Evolutionary conservation across 2,113 vertebrate species (phyloP).

Genomic region (Plecotus auritus): DNA sequence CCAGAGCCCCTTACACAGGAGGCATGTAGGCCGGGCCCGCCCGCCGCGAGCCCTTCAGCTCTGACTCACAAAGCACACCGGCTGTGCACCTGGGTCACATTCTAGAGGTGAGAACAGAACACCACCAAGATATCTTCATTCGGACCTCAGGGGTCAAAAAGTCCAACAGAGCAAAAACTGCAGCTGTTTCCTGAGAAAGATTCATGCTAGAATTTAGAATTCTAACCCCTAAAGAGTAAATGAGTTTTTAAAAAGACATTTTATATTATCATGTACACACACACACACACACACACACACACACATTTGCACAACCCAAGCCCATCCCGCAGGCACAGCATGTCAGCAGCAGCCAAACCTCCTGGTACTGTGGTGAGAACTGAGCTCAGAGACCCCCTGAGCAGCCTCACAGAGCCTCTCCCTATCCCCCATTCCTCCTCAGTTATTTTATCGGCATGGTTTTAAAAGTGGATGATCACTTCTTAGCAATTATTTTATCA

Average conservation of each 20-base stretch:
- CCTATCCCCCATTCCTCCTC: background rate
- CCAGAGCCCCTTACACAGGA: background rate
- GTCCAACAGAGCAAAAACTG: background rate
- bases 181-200: background rate
- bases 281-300: background rate
- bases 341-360: rapidly evolving
- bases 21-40: background rate
- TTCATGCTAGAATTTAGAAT: background rate
- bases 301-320: background rate
- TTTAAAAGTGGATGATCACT: background rate
- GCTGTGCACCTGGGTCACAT: background rate
- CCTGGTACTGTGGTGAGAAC: rapidly evolving
- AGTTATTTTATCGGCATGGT: background rate
- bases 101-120: background rate
- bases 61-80: background rate
- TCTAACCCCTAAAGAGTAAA: background rate
- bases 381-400: background rate
- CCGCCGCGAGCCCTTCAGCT: background rate
- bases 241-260: background rate
- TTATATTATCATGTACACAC: background rate
- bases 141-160: background rate
- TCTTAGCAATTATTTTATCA: background rate
- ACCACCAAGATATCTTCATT: background rate
- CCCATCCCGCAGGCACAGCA: rapidly evolving
- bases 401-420: no score